Evolutionary conservation across 2,113 vertebrate species (phyloP).

Genomic region (Psephotus haematonotus): DNA sequence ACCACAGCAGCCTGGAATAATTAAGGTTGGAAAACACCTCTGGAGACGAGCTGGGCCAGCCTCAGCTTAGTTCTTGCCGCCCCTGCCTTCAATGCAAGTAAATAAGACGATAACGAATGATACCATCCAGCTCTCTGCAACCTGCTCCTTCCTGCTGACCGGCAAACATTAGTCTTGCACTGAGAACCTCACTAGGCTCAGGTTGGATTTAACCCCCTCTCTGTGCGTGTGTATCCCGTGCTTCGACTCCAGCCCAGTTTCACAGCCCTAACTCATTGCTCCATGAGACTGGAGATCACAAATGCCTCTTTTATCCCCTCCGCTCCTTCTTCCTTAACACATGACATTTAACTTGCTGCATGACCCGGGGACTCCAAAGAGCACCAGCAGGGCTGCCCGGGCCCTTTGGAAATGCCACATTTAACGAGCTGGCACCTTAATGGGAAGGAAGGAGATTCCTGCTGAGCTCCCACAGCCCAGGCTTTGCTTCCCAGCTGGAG

Average conservation of each 20-base stretch:
- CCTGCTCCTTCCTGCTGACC: neutral
- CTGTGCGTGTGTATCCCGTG: accelerated
- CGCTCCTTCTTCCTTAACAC: accelerated
- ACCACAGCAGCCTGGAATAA: accelerated
- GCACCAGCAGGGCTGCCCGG: neutral
- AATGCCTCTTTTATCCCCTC: neutral
- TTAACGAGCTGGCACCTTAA: neutral
- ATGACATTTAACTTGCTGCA: neutral
- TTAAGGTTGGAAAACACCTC: neutral
- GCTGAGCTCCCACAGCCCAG: neutral
- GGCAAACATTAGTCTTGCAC: neutral
- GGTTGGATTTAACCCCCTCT: neutral
- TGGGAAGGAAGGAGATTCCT: neutral
- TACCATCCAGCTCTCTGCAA: accelerated
- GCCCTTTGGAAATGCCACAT: neutral
- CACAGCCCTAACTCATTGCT: neutral
- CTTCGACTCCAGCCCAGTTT: neutral
- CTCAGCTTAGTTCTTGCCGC: neutral
- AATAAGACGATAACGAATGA: neutral
- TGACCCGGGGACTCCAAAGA: neutral
- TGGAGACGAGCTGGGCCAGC: neutral
- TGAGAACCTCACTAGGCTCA: neutral
- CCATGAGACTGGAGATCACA: neutral
- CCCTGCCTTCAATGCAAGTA: neutral
- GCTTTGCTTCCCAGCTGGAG: neutral